Evolutionary conservation across 2,113 vertebrate genomes (phyloP).

Genomic region (Caloenas nicobarica): DNA sequence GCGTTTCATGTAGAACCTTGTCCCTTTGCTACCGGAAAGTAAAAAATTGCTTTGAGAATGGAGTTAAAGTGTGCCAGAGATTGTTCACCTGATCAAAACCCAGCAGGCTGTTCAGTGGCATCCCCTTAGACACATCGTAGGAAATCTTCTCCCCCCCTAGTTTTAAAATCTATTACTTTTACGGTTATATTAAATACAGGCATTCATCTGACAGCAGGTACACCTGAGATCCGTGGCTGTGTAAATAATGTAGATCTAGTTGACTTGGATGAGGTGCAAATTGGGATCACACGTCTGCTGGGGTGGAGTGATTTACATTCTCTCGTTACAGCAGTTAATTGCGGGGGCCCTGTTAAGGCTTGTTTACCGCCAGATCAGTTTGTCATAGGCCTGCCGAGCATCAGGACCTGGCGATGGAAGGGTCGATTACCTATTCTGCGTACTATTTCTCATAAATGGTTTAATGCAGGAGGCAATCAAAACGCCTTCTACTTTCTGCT

Average conservation of each 20-base stretch:
- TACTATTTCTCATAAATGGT: neutral
- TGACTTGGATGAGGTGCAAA: conserved; percentile 87
- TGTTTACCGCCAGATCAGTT: conserved; percentile 59
- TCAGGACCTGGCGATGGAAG: neutral
- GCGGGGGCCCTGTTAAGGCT: conserved; percentile 60
- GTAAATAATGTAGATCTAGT: conserved; percentile 80
- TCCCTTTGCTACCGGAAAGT: neutral
- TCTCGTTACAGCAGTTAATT: conserved; percentile 71
- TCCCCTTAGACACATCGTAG: neutral
- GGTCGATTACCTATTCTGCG: neutral
- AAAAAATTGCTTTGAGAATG: neutral
- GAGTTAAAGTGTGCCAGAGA: neutral
- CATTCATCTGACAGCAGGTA: conserved; percentile 52
- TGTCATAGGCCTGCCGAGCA: conserved; percentile 24
- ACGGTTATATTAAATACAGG: neutral
- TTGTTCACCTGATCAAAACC: neutral
- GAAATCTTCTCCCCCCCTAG: neutral
- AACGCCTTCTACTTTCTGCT: neutral
- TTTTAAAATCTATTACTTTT: conserved; percentile 24
- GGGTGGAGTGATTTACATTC: conserved; percentile 79
- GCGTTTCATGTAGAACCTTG: neutral
- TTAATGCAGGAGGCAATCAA: neutral
- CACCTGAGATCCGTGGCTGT: conserved; percentile 79
- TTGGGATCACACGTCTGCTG: conserved; percentile 71
- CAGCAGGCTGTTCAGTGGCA: neutral